phyloP scores from a whole-genome alignment of 2,888 invertebrate species.

The Drosophila silvestris region DNA sequence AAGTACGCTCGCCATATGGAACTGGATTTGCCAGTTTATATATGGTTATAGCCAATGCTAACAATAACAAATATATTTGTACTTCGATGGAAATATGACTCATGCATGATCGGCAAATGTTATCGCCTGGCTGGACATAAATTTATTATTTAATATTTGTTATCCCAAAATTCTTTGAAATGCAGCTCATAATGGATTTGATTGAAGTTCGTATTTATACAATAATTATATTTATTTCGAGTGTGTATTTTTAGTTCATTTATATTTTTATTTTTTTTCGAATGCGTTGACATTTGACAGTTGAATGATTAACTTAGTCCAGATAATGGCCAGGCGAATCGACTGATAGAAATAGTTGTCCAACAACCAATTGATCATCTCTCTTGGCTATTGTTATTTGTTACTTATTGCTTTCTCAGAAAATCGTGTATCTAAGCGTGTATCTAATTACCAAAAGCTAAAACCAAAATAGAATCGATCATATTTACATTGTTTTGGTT shows the following conservation, averaged over 20 bases:
- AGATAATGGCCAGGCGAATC: conserved; percentile 4
- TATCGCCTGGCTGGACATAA: background rate
- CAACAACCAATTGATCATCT: background rate
- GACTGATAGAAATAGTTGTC: conserved; percentile 5
- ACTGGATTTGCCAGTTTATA: background rate
- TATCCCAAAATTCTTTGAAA: background rate
- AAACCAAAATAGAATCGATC: too few relatives aligned
- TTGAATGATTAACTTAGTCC: conserved; percentile 54
- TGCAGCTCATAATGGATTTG: background rate
- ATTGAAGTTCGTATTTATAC: background rate
- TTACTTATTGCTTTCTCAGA: background rate
- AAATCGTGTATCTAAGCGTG: background rate
- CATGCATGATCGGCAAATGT: conserved; percentile 1
- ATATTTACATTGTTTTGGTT: background rate
- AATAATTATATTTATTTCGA: conserved; percentile 13
- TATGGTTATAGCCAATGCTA: background rate
- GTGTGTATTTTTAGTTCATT: background rate
- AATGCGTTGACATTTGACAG: conserved; percentile 56
- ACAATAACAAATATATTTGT: background rate
- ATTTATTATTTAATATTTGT: conserved; percentile 1
- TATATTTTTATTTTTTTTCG: background rate
- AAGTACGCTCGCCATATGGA: background rate
- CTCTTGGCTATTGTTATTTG: background rate
- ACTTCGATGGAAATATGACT: background rate
- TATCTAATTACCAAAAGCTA: background rate